Evolutionary conservation across 2,113 vertebrate species (phyloP), one percentile per base, ranked within the genome.

Genomic region (Coptodon rendalli): DNA sequence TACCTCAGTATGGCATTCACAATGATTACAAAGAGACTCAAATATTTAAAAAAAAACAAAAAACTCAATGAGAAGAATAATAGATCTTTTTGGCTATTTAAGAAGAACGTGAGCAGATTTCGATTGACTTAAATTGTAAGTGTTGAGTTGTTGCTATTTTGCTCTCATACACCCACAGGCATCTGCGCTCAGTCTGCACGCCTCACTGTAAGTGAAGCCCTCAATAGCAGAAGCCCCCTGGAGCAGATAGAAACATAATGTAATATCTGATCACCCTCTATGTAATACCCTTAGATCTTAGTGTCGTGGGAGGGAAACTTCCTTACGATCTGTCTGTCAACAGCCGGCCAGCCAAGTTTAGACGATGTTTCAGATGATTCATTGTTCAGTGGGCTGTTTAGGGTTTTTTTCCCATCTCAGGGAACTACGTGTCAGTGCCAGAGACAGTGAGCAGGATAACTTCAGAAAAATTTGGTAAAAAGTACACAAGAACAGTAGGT

Each of bases 261-360:
- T 84, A 91, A 88, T 84, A 90, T 88, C 85, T 88, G 92, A 89
- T 92, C 90, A 87, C 81, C 84, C 53, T 85, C 68, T 73, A 14
- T 91, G 86, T 93, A 92, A 90, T 48, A 89, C 50, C 86, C 9
- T 78, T 71, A 90, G 85, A 90, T 90, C 90, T 86, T 45, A 81
- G 50, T 85, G 89, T 94, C 80, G 85, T 86, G 53, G 82, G 90
- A 92, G 86, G 85, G 66, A 84, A 82, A 81, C 87, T 92, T 89
- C 90, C 86, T 94, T 91, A 91, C 2, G n/a, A 85, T 54, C 91
- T 87, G 87, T 86, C 93, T 59, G 57, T 95, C 91, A 89, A 36
- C 87, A 71, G 61, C 88, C 2, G 59, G 68, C 48, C 84, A 40
- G 92, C 92, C 90, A 88, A 92, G 91, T 93, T 93, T 89, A 92